Conservation (phyloP, 1,140 invertebrate species). For the Trichogramma pretiosum region DNA sequence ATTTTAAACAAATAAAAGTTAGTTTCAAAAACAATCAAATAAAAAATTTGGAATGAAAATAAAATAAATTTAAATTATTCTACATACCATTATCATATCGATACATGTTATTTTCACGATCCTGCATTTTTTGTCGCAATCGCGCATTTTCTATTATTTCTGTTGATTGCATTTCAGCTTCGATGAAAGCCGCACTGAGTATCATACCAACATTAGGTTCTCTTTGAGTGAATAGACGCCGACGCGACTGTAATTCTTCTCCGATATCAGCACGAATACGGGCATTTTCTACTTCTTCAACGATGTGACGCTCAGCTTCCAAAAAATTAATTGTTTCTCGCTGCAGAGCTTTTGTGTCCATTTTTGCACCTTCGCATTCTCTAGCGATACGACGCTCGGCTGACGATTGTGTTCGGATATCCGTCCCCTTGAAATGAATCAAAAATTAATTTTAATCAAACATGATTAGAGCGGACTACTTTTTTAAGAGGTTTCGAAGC, state of each 20-base stretch:
- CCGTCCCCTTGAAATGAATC: conserved; percentile 12
- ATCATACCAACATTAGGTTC: conserved; percentile 34
- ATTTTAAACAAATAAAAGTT: too few relatives aligned
- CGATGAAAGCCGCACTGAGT: conserved; percentile 33
- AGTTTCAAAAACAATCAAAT: too few relatives aligned
- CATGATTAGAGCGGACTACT: too few relatives aligned
- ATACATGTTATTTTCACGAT: too few relatives aligned
- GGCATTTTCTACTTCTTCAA: conserved; percentile 35
- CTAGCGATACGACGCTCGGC: conserved; percentile 37
- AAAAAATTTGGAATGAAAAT: too few relatives aligned
- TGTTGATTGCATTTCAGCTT: conserved; percentile 29
- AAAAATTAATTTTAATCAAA: too few relatives aligned
- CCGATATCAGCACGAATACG: conserved; percentile 20
- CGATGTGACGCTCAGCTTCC: conserved; percentile 30
- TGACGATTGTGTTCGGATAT: conserved; percentile 35
- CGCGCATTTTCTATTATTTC: conserved; percentile 25
- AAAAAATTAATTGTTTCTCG: conserved; percentile 33
- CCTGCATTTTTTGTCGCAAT: too few relatives aligned
- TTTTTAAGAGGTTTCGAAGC: too few relatives aligned
- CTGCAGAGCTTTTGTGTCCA: conserved; percentile 25
- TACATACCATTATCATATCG: conserved; percentile 5
- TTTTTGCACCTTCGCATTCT: conserved; percentile 20
- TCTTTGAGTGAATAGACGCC: conserved; percentile 26
- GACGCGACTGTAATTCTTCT: conserved; percentile 24
- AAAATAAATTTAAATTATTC: too few relatives aligned